These are phyloP conservation scores for Beris morrisii DNA, from an alignment of 2,888 invertebrate genomes.

Conservation along the genomic window DNA sequence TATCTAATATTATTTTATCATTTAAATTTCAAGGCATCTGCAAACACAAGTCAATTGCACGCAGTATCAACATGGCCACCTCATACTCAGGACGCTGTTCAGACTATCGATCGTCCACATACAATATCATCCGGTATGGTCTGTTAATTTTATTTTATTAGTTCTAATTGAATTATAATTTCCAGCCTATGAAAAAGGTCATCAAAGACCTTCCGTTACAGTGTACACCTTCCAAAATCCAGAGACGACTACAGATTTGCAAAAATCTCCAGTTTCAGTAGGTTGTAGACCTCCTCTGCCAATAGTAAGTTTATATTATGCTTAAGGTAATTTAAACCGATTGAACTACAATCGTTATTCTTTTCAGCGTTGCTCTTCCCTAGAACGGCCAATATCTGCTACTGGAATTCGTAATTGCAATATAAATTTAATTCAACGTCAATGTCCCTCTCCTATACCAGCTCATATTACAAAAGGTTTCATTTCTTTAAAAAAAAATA, in stretches of 20 bases:
- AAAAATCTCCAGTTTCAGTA: conserved; percentile 60
- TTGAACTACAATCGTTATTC: neutral
- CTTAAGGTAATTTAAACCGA: neutral
- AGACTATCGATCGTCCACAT: conserved; percentile 82
- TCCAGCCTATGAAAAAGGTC: conserved; percentile 81
- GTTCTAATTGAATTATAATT: conserved; percentile 16
- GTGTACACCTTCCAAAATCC: conserved; percentile 87
- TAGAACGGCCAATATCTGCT: conserved; percentile 76
- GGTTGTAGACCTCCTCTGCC: conserved; percentile 71
- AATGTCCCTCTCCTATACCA: conserved; percentile 71
- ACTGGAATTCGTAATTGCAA: conserved; percentile 52
- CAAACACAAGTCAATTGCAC: conserved; percentile 54
- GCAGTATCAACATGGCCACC: conserved; percentile 57
- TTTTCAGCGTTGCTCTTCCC: conserved; percentile 75
- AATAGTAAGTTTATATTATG: conserved; percentile 59
- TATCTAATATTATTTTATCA: neutral
- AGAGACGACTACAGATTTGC: conserved; percentile 58
- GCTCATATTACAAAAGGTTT: conserved; percentile 76
- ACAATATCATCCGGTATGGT: conserved; percentile 81
- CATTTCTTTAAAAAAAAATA: neutral
- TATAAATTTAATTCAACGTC: conserved; percentile 57
- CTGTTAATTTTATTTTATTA: conserved; percentile 2
- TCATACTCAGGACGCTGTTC: conserved; percentile 56
- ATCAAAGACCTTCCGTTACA: conserved; percentile 81
- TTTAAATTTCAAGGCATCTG: conserved; percentile 58